A percentile compares a stretch with the other conserved stretches of the same genome.
Evolutionary conservation across 2,797 vertebrate species (phyloP).

Genomic region (Hybognathus amarus): DNA sequence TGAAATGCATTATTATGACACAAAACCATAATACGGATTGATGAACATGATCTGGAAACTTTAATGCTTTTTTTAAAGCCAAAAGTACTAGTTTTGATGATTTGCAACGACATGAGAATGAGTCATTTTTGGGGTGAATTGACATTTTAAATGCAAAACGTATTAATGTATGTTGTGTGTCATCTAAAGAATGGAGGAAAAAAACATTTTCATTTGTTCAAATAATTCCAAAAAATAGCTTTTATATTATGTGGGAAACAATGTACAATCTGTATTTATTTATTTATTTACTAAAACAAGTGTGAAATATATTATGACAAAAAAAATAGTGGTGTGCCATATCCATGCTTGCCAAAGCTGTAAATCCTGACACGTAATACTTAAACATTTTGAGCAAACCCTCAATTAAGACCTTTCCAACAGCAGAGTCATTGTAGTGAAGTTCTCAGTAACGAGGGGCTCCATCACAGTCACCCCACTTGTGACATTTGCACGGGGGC

Average conservation of each 20-base stretch:
- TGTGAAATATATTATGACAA: background rate
- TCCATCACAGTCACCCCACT: conserved; percentile 27
- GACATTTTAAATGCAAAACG: background rate
- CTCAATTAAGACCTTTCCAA: conserved; percentile 28
- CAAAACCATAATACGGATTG: too few relatives aligned
- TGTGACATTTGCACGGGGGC: conserved; percentile 16
- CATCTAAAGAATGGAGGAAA: background rate
- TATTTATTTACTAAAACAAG: background rate
- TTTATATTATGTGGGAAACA: background rate
- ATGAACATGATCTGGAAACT: background rate
- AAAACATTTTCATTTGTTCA: background rate
- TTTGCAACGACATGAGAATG: background rate
- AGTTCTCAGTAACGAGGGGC: conserved; percentile 45
- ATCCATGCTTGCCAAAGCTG: background rate
- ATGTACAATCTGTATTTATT: too few relatives aligned
- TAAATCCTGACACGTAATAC: conserved; percentile 27
- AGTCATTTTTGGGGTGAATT: background rate
- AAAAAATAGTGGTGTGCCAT: background rate
- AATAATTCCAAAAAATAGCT: background rate
- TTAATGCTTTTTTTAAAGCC: background rate
- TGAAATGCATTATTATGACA: too few relatives aligned
- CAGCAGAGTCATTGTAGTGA: conserved; percentile 39
- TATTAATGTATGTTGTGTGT: background rate
- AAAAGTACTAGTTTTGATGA: background rate
- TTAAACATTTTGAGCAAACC: conserved; percentile 42